Evolutionary conservation across 2,113 vertebrate genomes (phyloP), one percentile per base, ranked within the genome.

Genomic region (Podarcis cretensis): DNA sequence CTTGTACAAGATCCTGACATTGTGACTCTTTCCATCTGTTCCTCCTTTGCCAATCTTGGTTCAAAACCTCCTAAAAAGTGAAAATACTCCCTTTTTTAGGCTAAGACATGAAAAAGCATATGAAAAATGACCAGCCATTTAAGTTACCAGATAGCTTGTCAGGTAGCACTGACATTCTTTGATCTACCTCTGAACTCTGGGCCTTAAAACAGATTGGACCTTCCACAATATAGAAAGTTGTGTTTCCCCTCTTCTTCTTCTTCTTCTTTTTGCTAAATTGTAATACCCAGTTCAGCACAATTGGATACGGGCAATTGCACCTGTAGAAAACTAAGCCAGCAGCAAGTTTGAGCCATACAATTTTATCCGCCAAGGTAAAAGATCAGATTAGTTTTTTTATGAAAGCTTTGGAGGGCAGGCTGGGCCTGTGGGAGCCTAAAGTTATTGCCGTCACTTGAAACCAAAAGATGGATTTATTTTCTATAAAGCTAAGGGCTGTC

Each of bases 311-410:
- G 32, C 21, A 23, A 73, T 78, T 86, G 48, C 81, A 69, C 35
- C 66, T 65, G 23, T 78, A 35, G 10, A 23, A 78, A 81, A 63
- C 20, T 79, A 65, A 87, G 75, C 66, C 43, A 65, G 75, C 23
- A 10, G 23, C 85, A 87, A 37, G 74, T 27, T 40, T 68, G 43
- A 14, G 57, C 43, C 69, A 10, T 59, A 77, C 48, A 35, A 20
- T 83, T 90, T 73, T 68, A 43, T 71, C 81, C n/a, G 10, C 23
- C 13, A 37, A 48, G 66, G 75, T 79, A 87, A 77, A 73, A 83
- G 75, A 87, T 90, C 30, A 84, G 37, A 80, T 84, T 87, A 74
- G 66, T 74, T 87, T 87, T 87, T 87, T 90, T 65, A 65, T 71
- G 81, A 78, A 79, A 87, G 76, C 85, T 43, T 71, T n/a, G 18